These are phyloP conservation scores for Pachymerium ferrugineum DNA, from an alignment of 2,888 invertebrate species.

Conservation along the genomic window DNA sequence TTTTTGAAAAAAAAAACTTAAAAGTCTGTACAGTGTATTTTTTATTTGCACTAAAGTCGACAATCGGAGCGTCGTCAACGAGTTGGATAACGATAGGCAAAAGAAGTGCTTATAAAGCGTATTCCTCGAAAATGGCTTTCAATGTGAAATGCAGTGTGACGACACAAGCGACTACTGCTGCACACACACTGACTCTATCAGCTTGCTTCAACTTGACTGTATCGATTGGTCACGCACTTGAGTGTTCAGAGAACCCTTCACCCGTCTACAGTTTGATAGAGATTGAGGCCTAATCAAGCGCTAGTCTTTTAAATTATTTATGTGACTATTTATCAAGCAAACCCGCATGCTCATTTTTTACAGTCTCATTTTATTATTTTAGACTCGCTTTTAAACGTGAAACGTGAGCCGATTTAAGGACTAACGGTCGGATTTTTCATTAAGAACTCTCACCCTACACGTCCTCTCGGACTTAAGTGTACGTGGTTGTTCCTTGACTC, in stretches of 20 bases:
- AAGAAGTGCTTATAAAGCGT: no score
- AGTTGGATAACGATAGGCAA: no score
- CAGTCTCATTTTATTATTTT: background rate
- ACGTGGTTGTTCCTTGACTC: no score
- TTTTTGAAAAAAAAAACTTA: background rate
- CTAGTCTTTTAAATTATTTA: background rate
- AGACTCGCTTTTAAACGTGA: background rate
- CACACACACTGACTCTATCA: background rate
- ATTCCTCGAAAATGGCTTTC: no score
- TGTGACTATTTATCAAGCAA: background rate
- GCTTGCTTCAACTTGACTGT: background rate
- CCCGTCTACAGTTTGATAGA: background rate
- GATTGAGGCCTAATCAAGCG: constrained; percentile 17
- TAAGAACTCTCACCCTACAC: no score
- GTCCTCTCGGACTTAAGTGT: no score
- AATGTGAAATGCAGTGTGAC: background rate
- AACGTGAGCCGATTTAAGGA: background rate
- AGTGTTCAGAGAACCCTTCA: constrained; percentile 4
- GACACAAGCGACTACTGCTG: background rate
- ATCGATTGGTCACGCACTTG: constrained; percentile 12
- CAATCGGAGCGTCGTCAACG: no score
- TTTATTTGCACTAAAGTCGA: no score
- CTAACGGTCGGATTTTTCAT: constrained; percentile 14
- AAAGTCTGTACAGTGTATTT: no score
- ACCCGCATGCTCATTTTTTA: no score